Base-by-base conservation (phyloP, 1,140 invertebrate genomes). In the Brachionus asplanchnoidis region DNA sequence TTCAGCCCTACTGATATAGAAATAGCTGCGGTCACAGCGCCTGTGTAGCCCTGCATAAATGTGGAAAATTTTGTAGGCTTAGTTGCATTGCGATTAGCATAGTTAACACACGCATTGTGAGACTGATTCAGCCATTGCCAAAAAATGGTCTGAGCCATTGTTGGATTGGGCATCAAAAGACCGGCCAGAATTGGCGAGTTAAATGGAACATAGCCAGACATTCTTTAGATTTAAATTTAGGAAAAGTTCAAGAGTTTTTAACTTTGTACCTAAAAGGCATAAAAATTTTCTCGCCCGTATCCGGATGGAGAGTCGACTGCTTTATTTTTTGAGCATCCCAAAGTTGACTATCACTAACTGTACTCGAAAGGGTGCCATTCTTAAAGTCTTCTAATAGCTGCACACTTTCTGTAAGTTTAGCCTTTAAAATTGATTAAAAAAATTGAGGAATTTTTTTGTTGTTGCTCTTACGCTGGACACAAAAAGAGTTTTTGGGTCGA, bases 101-200 rank as follows among this genome's bases (percentile, higher is more conserved):
- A 91, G 86, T 91, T 91, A 20, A 91, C 91, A 86, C 89, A 89
- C 7, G 91, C 91, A 86, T 91, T 91, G 85, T 91, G 91, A 79
- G 89, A 89, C 86, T 91, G 91, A 86, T 91, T 91, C 12, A 91
- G 85, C 91, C 90, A 91, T 85, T 91, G 91, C 91, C 91, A 91
- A 85, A 91, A 91, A 8, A 91, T 87, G 4, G 90, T 87, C 12
- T 87, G 86, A 17, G 66, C 78, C 65, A 90, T 87, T 9, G 88
- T 88, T 3, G 89, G 90, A 85, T 91, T 91, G 0, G 91, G 91
- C 23, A 91, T 86, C n/a, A 91, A 85, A 85, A 91, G 86, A 46
- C 91, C 91, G 9, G 89, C 89, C 87, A 91, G 90, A 79, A 91
- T 89, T 79, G 90, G 90, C 80, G 89, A 87, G 73, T 91, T 91